phyloP scores from a whole-genome alignment of 2,888 invertebrate genomes.

The Acanthosepion pharaonis region DNA sequence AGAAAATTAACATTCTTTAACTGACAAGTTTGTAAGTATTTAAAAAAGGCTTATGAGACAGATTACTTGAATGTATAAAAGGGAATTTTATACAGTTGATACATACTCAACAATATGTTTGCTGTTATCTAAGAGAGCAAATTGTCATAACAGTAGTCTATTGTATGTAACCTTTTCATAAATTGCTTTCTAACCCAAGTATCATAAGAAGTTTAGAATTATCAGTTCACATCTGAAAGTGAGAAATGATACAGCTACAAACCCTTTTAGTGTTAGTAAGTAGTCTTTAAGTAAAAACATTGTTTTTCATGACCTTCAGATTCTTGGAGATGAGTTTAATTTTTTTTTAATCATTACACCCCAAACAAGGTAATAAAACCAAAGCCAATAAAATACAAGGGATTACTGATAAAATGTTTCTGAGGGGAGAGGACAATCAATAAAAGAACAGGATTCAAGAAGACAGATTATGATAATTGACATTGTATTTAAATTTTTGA shows the following conservation, averaged over 20 bases:
- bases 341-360: too few species aligned
- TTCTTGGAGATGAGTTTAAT: too few species aligned
- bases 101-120: neutral
- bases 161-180: neutral
- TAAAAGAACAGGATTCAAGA: too few species aligned
- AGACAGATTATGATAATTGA: too few species aligned
- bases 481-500: too few species aligned
- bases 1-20: neutral
- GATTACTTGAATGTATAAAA: neutral
- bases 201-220: neutral
- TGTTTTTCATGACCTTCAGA: too few species aligned
- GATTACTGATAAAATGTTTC: too few species aligned
- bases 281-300: neutral
- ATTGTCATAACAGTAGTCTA: neutral
- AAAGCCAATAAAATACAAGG: too few species aligned
- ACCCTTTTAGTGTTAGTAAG: neutral
- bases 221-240: neutral
- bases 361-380: too few species aligned
- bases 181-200: neutral
- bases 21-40: neutral
- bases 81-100: neutral
- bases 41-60: neutral
- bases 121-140: neutral
- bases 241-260: neutral
- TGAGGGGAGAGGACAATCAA: too few species aligned